Conservation (phyloP, 2,888 invertebrate genomes). For the Parthenolecanium corni region DNA sequence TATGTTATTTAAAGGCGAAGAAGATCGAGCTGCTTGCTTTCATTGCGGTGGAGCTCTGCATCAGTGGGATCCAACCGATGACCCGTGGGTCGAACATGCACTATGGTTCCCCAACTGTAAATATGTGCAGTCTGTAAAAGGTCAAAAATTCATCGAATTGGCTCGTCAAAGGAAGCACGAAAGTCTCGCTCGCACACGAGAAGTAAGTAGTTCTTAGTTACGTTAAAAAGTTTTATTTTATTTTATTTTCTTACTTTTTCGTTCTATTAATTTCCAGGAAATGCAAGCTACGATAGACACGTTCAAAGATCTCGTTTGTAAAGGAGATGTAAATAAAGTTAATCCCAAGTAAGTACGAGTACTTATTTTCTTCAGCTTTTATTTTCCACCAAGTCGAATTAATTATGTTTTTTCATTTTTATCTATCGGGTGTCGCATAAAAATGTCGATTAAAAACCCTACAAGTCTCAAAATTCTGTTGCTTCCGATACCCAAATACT, state of each 20-base stretch:
- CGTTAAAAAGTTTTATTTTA: too few relatives aligned
- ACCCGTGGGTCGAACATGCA: slow-evolving; percentile 91
- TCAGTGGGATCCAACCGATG: slow-evolving; percentile 83
- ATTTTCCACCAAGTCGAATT: too few relatives aligned
- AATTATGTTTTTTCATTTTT: too few relatives aligned
- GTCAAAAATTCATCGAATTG: slow-evolving; percentile 57
- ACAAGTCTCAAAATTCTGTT: too few relatives aligned
- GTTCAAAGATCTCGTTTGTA: not conserved
- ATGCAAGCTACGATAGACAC: slow-evolving; percentile 8
- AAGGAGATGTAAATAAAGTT: not conserved
- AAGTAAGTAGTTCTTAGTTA: too few relatives aligned
- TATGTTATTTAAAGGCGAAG: slow-evolving; percentile 33
- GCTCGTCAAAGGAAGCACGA: slow-evolving; percentile 17
- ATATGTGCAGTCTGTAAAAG: slow-evolving; percentile 68
- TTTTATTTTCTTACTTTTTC: too few relatives aligned
- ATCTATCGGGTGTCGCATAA: too few relatives aligned
- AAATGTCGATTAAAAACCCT: too few relatives aligned
- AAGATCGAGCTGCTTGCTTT: slow-evolving; percentile 82
- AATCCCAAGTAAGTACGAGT: slow-evolving; percentile 1
- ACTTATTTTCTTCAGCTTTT: too few relatives aligned
- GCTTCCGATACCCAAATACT: too few relatives aligned
- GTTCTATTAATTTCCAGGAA: slow-evolving; percentile 20
- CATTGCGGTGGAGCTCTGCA: slow-evolving; percentile 87
- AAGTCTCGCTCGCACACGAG: slow-evolving; percentile 7
- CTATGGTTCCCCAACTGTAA: slow-evolving; percentile 82